Conservation (phyloP, 2,888 invertebrate genomes). For the Stomorhina lunata region DNA sequence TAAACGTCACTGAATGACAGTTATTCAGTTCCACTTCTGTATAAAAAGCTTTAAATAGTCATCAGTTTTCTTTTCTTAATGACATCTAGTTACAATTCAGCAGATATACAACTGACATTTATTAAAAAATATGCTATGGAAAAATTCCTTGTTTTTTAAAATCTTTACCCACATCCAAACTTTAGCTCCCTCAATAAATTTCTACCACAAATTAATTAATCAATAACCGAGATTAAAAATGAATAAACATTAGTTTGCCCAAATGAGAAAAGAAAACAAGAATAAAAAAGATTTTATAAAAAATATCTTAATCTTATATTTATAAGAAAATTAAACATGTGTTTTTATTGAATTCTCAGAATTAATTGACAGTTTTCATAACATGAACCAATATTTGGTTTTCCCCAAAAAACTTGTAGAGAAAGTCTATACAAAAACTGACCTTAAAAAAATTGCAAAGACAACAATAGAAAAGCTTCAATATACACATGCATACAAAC, state of each 20-base stretch:
- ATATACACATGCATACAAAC: too few species aligned
- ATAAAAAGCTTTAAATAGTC: too few species aligned
- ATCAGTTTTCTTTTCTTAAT: too few species aligned
- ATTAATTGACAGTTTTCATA: constrained; percentile 21
- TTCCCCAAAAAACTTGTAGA: background rate
- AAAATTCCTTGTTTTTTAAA: too few species aligned
- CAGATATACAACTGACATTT: too few species aligned
- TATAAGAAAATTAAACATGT: background rate
- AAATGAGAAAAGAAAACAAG: background rate
- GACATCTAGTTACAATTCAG: too few species aligned
- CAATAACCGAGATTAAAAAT: background rate
- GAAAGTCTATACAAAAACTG: background rate
- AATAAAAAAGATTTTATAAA: background rate
- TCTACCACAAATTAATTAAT: background rate
- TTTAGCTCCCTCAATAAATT: too few species aligned
- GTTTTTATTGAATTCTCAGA: background rate
- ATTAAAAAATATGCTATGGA: too few species aligned
- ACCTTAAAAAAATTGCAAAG: background rate
- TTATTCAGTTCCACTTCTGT: too few species aligned
- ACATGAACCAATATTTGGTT: constrained; percentile 4
- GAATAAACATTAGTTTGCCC: background rate
- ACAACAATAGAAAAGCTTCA: background rate
- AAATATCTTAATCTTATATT: background rate
- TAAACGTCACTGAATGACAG: too few species aligned
- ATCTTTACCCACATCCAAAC: too few species aligned